Conservation (phyloP, 2,888 invertebrate species). For the Galerucella calmariensis region DNA sequence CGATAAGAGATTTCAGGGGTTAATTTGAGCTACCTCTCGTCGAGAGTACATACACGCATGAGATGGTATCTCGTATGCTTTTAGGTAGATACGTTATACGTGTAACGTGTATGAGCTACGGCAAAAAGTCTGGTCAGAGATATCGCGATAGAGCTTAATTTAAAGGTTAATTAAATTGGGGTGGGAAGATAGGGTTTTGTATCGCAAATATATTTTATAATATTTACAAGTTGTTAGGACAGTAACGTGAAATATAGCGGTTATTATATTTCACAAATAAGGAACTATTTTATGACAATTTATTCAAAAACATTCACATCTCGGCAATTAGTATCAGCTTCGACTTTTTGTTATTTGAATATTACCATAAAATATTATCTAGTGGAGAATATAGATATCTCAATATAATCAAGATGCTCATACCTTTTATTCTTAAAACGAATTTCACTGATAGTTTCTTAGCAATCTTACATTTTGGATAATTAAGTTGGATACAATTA, state of each 20-base stretch:
- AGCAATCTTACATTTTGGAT: no score
- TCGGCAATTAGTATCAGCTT: no score
- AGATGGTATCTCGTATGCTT: conserved; percentile 41
- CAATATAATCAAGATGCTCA: no score
- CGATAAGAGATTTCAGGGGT: conserved; percentile 44
- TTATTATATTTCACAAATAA: neutral
- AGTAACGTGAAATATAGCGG: neutral
- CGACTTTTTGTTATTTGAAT: no score
- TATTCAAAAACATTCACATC: no score
- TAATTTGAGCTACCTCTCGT: conserved; percentile 45
- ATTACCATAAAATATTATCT: no score
- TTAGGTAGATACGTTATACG: conserved; percentile 38
- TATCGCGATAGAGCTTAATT: conserved; percentile 12
- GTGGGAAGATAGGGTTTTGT: conserved; percentile 12
- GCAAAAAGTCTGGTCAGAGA: conserved; percentile 28
- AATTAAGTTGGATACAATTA: no score
- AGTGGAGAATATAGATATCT: no score
- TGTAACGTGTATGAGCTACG: conserved; percentile 12
- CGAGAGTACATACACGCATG: conserved; percentile 40
- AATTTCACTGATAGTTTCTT: no score
- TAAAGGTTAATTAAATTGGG: conserved; percentile 23
- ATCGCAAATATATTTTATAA: neutral
- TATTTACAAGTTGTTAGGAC: neutral
- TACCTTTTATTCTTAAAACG: no score
- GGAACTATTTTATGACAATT: no score